Conservation (phyloP, 1,140 invertebrate species). For the Ridgeia piscesae region DNA sequence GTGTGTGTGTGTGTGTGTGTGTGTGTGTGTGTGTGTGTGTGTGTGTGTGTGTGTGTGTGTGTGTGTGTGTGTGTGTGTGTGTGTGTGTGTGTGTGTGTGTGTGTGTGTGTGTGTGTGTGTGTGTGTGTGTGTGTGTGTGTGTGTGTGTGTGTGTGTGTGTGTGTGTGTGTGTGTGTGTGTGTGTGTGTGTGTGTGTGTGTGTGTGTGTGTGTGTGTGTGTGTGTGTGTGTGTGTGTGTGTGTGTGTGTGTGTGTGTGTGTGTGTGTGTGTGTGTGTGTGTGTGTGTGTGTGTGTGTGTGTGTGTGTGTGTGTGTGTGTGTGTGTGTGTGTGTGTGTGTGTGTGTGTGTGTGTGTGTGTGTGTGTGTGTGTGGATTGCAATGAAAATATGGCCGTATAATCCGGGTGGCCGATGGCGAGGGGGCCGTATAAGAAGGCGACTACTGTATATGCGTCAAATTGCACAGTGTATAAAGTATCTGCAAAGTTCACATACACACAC, state of each 20-base stretch:
- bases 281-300: background rate
- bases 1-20: slow-evolving; percentile 21
- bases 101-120: slow-evolving; percentile 13
- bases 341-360: slow-evolving; percentile 14
- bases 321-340: slow-evolving; percentile 10
- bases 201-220: too few species aligned
- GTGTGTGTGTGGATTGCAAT: background rate
- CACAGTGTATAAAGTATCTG: too few species aligned
- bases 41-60: slow-evolving; percentile 4
- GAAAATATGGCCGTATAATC: too few species aligned
- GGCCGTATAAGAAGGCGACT: too few species aligned
- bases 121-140: background rate
- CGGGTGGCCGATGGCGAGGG: too few species aligned
- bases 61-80: slow-evolving; percentile 16
- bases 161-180: too few species aligned
- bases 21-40: slow-evolving; percentile 18
- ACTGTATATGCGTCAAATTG: too few species aligned
- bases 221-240: too few species aligned
- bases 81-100: background rate
- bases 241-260: slow-evolving; percentile 18
- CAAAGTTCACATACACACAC: too few species aligned
- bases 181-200: too few species aligned
- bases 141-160: too few species aligned
- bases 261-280: slow-evolving; percentile 23
- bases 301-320: slow-evolving; percentile 14